phyloP scores from a whole-genome alignment of 2,113 vertebrate genomes.

The Todiramphus chloris region DNA sequence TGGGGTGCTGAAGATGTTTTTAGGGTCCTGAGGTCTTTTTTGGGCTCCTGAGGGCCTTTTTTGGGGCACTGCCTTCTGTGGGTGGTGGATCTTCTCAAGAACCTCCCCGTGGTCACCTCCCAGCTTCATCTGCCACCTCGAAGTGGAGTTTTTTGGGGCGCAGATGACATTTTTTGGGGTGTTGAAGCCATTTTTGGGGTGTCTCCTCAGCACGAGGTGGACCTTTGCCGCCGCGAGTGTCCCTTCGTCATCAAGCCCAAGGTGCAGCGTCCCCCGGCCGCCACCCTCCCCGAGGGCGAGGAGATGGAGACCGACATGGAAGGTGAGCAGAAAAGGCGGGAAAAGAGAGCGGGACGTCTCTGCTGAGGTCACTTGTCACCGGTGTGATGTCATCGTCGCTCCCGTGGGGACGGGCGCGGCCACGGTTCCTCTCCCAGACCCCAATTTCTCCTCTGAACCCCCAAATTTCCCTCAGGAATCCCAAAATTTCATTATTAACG shows the following conservation, averaged over 20 bases:
- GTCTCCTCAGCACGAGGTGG: conserved; percentile 90
- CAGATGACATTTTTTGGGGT: not conserved
- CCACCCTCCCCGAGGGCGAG: conserved; percentile 84
- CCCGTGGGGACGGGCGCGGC: too few relatives aligned
- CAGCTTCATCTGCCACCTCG: not conserved
- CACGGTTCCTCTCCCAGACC: too few relatives aligned
- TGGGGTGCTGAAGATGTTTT: too few relatives aligned
- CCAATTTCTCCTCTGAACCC: too few relatives aligned
- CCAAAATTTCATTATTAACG: not conserved
- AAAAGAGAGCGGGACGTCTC: too few relatives aligned
- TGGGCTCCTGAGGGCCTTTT: not conserved
- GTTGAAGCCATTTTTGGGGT: not conserved
- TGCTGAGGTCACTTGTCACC: not conserved
- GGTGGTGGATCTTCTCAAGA: too few relatives aligned
- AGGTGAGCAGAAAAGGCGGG: conserved; percentile 65
- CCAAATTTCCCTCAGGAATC: not conserved
- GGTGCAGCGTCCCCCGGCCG: conserved; percentile 86
- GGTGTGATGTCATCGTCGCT: too few relatives aligned
- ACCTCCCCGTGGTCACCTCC: too few relatives aligned
- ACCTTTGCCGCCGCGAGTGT: conserved; percentile 94
- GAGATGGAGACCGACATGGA: conserved; percentile 99
- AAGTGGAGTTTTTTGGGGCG: not conserved
- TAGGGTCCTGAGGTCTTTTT: not conserved
- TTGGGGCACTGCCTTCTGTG: too few relatives aligned
- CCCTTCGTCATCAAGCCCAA: conserved; percentile 99